Conservation (phyloP, 2,888 invertebrate species). For the Hyalella azteca region DNA sequence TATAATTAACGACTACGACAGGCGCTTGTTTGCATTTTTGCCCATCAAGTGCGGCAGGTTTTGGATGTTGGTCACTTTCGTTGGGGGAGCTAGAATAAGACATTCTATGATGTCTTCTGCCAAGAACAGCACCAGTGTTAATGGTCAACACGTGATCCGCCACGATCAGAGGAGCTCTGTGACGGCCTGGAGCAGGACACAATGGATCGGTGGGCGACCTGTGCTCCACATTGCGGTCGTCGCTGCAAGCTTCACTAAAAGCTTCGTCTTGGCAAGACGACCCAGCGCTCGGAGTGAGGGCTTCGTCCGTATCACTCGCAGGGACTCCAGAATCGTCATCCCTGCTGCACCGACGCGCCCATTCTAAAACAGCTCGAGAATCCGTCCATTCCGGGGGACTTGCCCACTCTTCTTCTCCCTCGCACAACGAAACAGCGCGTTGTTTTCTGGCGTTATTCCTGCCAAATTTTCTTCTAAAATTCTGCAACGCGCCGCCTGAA, state of each 20-base stretch:
- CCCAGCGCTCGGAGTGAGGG: conserved; percentile 30
- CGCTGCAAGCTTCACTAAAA: conserved; percentile 53
- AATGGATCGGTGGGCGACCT: conserved; percentile 22
- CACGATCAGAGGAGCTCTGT: conserved; percentile 46
- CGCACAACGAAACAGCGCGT: conserved; percentile 47
- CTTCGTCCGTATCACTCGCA: conserved; percentile 53
- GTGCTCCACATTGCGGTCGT: conserved; percentile 30
- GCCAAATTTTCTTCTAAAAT: conserved; percentile 40
- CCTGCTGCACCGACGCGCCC: conserved; percentile 51
- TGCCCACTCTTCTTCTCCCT: conserved; percentile 46
- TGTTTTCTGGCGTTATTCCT: conserved; percentile 24
- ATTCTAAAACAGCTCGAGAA: conserved; percentile 54
- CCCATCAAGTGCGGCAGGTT: background rate
- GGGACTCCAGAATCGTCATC: conserved; percentile 56
- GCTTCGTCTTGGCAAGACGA: conserved; percentile 50
- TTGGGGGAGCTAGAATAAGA: background rate
- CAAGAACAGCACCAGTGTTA: conserved; percentile 48
- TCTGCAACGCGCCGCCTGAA: conserved; percentile 19
- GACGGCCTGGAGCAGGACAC: conserved; percentile 15
- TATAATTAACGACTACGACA: background rate
- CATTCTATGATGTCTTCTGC: conserved; percentile 49
- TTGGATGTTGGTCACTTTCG: background rate
- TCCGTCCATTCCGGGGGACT: conserved; percentile 53
- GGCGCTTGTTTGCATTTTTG: background rate
- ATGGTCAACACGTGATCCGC: conserved; percentile 55